A percentile compares a stretch with the other conserved stretches of the same genome.
Conservation (phyloP, 2,797 vertebrate species). For the Sebastes cheni region DNA sequence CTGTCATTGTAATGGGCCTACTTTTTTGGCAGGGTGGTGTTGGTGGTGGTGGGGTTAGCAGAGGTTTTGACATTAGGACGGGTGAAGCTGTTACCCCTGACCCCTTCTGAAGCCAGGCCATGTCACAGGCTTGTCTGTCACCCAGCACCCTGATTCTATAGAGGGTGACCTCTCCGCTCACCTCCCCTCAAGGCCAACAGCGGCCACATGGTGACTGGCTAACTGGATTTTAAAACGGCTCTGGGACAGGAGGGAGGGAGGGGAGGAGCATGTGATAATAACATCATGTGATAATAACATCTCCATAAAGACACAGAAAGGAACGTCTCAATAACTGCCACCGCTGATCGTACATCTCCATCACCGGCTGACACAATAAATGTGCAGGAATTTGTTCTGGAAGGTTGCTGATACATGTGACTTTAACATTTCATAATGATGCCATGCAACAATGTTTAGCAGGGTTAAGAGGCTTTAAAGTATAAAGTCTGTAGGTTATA, state of each 20-base stretch:
- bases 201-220: constrained; percentile 69
- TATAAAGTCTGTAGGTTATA: background rate
- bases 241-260: background rate
- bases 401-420: background rate
- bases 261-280: background rate
- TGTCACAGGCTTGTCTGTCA: constrained; percentile 62
- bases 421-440: background rate
- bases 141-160: constrained; percentile 22
- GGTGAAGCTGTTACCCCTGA: constrained; percentile 33
- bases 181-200: constrained; percentile 65
- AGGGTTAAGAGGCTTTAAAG: background rate
- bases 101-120: background rate
- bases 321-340: constrained; percentile 44
- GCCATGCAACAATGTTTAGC: background rate
- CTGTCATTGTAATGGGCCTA: background rate
- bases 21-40: background rate
- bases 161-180: constrained; percentile 59
- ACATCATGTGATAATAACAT: background rate
- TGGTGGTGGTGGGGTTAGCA: background rate
- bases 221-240: constrained; percentile 53
- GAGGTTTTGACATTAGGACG: constrained; percentile 10
- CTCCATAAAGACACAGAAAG: constrained; percentile 26
- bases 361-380: background rate
- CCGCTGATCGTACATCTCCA: background rate
- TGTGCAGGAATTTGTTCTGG: background rate